phyloP scores from a whole-genome alignment of 2,888 invertebrate genomes.

The Portevinia maculata region DNA sequence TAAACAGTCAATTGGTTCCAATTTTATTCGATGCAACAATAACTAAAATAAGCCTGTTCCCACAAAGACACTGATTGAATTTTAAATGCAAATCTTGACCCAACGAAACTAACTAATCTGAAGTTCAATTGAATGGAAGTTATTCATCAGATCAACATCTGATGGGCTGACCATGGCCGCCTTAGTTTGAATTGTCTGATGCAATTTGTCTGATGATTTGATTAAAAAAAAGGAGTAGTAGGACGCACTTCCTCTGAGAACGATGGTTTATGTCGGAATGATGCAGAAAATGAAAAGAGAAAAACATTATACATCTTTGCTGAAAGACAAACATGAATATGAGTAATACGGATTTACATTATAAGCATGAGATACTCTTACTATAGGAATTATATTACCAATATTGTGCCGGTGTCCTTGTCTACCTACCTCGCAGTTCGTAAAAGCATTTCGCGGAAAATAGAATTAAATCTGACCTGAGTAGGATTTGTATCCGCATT shows the following conservation, averaged over 20 bases:
- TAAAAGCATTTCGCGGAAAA: slow-evolving; percentile 20
- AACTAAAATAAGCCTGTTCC: slow-evolving; percentile 25
- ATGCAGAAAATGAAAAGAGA: slow-evolving; percentile 10
- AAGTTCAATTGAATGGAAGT: slow-evolving; percentile 59
- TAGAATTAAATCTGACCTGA: not conserved
- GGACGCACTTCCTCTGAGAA: slow-evolving; percentile 3
- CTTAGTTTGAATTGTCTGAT: slow-evolving; percentile 27
- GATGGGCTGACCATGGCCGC: slow-evolving; percentile 4
- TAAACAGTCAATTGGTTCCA: slow-evolving; percentile 51
- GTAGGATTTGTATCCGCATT: not conserved
- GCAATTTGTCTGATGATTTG: slow-evolving; percentile 34
- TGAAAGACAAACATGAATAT: not conserved
- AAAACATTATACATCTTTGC: not conserved
- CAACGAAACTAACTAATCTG: slow-evolving; percentile 61
- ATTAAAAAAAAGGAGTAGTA: not conserved
- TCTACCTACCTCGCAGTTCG: slow-evolving; percentile 2
- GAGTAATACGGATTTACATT: not conserved
- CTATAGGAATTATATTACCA: slow-evolving; percentile 2
- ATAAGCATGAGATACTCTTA: not conserved
- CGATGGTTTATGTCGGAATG: slow-evolving; percentile 8
- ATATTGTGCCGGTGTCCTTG: not conserved
- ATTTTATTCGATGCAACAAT: slow-evolving; percentile 4
- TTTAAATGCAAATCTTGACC: slow-evolving; percentile 71
- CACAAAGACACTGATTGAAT: slow-evolving; percentile 58
- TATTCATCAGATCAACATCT: slow-evolving; percentile 9